Base-by-base conservation (phyloP, 2,113 vertebrate genomes). In the Anas platyrhynchos region DNA sequence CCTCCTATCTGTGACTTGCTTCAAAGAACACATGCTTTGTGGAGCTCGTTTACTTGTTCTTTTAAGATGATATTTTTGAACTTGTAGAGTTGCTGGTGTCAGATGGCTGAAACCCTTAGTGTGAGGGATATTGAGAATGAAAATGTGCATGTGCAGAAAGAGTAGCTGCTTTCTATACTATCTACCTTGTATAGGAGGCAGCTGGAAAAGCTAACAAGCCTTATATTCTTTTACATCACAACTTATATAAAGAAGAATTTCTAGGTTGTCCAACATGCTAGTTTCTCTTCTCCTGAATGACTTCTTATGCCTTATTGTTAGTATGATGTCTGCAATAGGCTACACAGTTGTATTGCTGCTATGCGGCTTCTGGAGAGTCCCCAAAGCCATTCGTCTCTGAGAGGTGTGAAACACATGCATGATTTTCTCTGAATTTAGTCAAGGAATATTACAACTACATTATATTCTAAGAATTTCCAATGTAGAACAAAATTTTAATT, bases 321-420 rank as follows among this genome's bases (percentile, higher is more conserved):
- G n/a, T 16, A 4, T 2, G 25, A 11, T 31, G 21, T 58, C 61
- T 92, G 44, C 86, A 26, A 21, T 55, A 36, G 68, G 18, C 16
- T 7, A 27, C 26, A 1, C 55, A 6, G 48, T 6, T 36, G 4
- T 44, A 7, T 0, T 0, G 4, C 27, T 59, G 36, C 44, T 50
- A 0, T 7, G 44, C 43, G 26, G 9, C 58, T 85, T 16, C 25
- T 31, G 14, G 38, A 13, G 29, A 26, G 46, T 68, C 32, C 56
- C 38, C 41, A 58, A 20, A 62, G 50, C n/a, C 13, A 7, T 38
- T 86, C 9, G 23, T 61, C 27, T 91, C 52, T 41, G 46, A 27
- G 36, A 59, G 1, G 54, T 56, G 38, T 18, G 46, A 73, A 72
- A 56, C 32, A 31, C 14, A 36, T 0, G 5, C 44, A 0, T 54